Evolutionary conservation across 1,140 invertebrate genomes (phyloP).

Genomic region (Theocolax elegans): DNA sequence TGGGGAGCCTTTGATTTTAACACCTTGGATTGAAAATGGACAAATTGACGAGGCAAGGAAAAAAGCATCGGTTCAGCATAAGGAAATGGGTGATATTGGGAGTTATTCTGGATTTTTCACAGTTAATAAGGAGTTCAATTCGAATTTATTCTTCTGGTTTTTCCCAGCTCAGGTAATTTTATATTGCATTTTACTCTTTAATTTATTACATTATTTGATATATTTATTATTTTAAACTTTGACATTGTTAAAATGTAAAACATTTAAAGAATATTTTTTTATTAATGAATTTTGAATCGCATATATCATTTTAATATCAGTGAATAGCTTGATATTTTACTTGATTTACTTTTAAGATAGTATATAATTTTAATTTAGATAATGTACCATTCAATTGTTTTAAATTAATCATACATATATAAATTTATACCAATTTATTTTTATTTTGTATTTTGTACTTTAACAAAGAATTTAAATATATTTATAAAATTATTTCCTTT

Average conservation of each 20-base stretch:
- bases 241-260: background rate
- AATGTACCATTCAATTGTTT: no score
- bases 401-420: no score
- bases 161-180: slow-evolving; percentile 75
- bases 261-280: background rate
- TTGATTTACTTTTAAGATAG: no score
- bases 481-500: no score
- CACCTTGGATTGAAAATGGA: slow-evolving; percentile 73
- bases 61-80: slow-evolving; percentile 60
- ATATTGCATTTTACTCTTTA: background rate
- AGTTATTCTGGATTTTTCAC: slow-evolving; percentile 79
- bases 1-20: slow-evolving; percentile 74
- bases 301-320: no score
- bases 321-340: no score
- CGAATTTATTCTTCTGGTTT: slow-evolving; percentile 92
- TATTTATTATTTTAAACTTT: background rate
- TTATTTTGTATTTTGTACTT: no score
- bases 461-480: no score
- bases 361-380: no score
- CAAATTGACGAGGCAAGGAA: slow-evolving; percentile 68
- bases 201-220: slow-evolving; percentile 1
- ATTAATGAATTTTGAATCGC: no score
- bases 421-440: no score
- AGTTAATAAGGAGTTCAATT: slow-evolving; percentile 80
- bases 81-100: slow-evolving; percentile 57